Evolutionary conservation across 1,140 invertebrate genomes (phyloP).

Genomic region (Meloidogyne floridensis): DNA sequence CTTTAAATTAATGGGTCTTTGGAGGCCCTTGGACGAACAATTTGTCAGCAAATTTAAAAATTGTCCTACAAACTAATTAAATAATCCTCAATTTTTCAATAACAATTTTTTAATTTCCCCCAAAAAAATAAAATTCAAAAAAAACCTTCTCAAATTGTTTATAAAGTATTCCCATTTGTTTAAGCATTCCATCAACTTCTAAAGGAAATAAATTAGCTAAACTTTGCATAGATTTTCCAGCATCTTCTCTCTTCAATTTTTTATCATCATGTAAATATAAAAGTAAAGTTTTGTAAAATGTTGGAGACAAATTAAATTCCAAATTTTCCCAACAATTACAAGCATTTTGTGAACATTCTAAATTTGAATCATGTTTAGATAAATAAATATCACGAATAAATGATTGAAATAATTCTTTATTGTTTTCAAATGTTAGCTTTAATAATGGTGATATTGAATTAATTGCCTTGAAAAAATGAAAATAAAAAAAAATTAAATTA

Average conservation of each 20-base stretch:
- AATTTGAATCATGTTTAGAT: slow-evolving; percentile 65
- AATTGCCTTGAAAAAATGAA: slow-evolving; percentile 15
- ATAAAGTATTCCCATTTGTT: slow-evolving; percentile 77
- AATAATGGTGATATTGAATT: slow-evolving; percentile 13
- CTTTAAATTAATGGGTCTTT: too few species aligned
- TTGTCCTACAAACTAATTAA: too few species aligned
- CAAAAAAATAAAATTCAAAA: slow-evolving; percentile 24
- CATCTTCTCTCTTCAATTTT: slow-evolving; percentile 25
- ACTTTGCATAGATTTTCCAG: slow-evolving; percentile 22
- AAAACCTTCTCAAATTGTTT: slow-evolving; percentile 75
- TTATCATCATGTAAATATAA: slow-evolving; percentile 7
- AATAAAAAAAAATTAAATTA: background rate
- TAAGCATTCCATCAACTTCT: slow-evolving; percentile 45
- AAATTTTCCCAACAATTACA: slow-evolving; percentile 47
- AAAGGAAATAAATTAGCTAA: slow-evolving; percentile 28
- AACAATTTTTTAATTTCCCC: too few species aligned
- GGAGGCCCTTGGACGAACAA: too few species aligned
- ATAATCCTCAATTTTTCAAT: too few species aligned
- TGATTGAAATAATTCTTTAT: slow-evolving; percentile 71
- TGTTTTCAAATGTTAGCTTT: slow-evolving; percentile 65
- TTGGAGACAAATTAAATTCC: slow-evolving; percentile 26
- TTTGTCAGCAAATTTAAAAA: too few species aligned
- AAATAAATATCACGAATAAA: slow-evolving; percentile 70
- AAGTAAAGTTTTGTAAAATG: slow-evolving; percentile 17
- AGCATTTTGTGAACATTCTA: slow-evolving; percentile 63